phyloP scores from a whole-genome alignment of 2,888 invertebrate species.

The Agrotis ipsilon region DNA sequence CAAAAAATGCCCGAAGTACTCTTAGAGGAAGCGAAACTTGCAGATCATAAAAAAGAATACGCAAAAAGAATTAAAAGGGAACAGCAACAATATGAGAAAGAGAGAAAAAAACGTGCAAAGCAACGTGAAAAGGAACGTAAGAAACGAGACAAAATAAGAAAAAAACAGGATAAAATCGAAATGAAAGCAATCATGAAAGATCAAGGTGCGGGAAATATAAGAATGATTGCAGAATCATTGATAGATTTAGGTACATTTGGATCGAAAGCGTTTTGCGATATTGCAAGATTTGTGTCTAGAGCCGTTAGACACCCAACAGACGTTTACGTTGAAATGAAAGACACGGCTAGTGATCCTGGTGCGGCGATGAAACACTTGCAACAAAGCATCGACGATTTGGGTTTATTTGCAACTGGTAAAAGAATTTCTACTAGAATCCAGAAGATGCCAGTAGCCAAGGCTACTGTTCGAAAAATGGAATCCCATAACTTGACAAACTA shows the following conservation, averaged over 20 bases:
- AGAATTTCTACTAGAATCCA: background rate
- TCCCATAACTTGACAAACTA: conserved; percentile 36
- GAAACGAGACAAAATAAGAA: background rate
- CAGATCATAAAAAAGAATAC: background rate
- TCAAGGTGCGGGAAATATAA: background rate
- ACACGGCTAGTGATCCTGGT: background rate
- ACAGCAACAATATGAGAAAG: conserved; percentile 5
- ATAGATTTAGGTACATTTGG: conserved; percentile 45
- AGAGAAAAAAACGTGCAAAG: conserved; percentile 9
- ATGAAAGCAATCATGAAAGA: conserved; percentile 20
- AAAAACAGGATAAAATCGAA: conserved; percentile 17
- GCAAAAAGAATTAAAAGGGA: background rate
- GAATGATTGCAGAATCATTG: conserved; percentile 40
- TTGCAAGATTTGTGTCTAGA: conserved; percentile 2
- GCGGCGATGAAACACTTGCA: background rate
- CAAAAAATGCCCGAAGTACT: conserved; percentile 31
- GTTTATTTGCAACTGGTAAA: background rate
- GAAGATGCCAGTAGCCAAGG: conserved; percentile 13
- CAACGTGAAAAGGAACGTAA: background rate
- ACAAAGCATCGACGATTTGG: background rate
- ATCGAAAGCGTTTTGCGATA: conserved; percentile 17
- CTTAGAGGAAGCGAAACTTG: conserved; percentile 19
- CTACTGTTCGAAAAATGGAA: conserved; percentile 17
- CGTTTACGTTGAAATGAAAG: background rate
- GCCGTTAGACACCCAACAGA: conserved; percentile 30